Base-by-base conservation (phyloP, 2,888 invertebrate species). In the Taphrorychus bicolor region DNA sequence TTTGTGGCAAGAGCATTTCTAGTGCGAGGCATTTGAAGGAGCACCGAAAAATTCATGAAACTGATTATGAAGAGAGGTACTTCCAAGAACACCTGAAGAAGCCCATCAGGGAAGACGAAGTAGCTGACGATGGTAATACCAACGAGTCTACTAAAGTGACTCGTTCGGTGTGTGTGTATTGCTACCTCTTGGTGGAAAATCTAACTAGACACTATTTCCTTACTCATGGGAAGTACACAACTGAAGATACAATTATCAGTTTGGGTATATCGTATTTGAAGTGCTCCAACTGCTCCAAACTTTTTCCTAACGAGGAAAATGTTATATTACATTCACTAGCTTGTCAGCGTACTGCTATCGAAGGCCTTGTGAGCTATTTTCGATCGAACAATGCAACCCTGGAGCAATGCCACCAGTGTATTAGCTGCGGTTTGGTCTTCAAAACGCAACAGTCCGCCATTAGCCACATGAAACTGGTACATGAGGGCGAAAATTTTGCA, bases 11-110 rank as follows among this genome's bases (percentile, higher is more conserved):
- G 21, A 63, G 24, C 14, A 66, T 62, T 54, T 67, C 66, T 40
- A 68, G 68, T 41, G 69, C 64, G 19, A 42, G 69, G n/a, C 57
- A 59, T 49, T 54, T 69, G 21, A 69, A 57, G 23, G 69, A 65
- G 18, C 66, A 65, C 32, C 41, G 51, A 19, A 60, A 42, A 19
- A 59, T 59, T 7, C 71, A 71, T 40, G 61, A 64, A 45, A 56
- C 60, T n/a, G 57, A 61, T 17, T 66, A 67, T 45, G 64, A 52
- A 21, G 60, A 63, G 11, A 19, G 21, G 42, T 64, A 66, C 24
- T 67, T 59, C 51, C 65, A 59, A 40, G 57, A 70, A 41, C 63
- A 70, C 16, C 22, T 70, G 5, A 71, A 70, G 53, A 70, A 64
- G 17, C 72, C 70, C 32, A 54, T 56, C 16, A 66, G 56, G 57